These are phyloP conservation scores for Delichon dasypus DNA, from an alignment of 2,797 vertebrate genomes.

Conservation along the genomic window DNA sequence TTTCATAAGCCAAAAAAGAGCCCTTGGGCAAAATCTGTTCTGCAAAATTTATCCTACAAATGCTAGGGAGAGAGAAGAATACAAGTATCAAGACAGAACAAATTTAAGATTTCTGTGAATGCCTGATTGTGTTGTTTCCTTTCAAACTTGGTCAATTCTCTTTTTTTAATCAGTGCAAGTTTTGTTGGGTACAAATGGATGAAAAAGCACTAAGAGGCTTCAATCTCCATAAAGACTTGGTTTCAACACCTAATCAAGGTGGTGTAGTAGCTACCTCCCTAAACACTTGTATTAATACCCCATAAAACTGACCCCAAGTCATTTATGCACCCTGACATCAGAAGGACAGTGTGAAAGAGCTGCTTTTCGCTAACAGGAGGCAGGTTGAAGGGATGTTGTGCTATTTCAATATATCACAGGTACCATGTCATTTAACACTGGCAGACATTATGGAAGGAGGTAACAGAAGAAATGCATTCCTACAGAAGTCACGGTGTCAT, in stretches of 20 bases:
- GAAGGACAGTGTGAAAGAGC: neutral
- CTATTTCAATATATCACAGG: neutral
- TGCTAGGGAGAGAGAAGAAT: neutral
- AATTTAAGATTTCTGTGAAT: neutral
- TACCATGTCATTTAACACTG: neutral
- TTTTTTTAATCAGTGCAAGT: neutral
- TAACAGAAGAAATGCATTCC: neutral
- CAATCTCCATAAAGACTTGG: neutral
- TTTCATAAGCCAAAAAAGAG: neutral
- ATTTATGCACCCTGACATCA: neutral
- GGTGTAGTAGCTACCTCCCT: neutral
- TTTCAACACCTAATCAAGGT: neutral
- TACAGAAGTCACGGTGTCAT: slow-evolving; percentile 93
- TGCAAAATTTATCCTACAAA: neutral
- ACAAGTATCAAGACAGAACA: neutral
- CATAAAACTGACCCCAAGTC: neutral
- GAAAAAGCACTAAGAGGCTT: neutral
- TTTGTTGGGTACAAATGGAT: neutral
- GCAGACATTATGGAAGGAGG: neutral
- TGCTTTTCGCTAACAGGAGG: neutral
- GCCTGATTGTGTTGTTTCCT: neutral
- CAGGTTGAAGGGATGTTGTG: neutral
- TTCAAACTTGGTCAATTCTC: neutral
- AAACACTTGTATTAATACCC: neutral
- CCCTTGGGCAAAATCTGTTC: neutral